Evolutionary conservation across 2,888 invertebrate species (phyloP), one percentile per base, ranked within the genome.

Genomic region (Drymonia ruficornis): DNA sequence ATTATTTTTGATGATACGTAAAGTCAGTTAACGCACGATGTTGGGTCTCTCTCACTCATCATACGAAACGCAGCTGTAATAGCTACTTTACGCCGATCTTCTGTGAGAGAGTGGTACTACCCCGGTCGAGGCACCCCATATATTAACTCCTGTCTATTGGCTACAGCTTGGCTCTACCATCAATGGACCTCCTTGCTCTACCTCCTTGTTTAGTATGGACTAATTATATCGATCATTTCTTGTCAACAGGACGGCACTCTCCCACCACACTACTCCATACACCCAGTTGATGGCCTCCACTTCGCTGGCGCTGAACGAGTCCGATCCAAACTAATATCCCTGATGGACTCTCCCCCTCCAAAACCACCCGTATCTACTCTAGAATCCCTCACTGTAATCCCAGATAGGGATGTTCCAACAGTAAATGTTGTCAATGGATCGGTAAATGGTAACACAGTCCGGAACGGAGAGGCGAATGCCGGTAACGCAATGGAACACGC

Each of bases 301-400:
- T 92, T 91, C 52, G 89, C 91, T 1, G 86, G 90, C n/a, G 91
- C 91, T 0, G 91, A 92, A 63, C 70, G 76, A 62, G 84, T 91
- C 6, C 77, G 91, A 15, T 72, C 79, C 23, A 81, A 84, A 67
- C 72, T 92, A 0, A 64, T 72, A 0, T 61, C 76, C 0, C 56
- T 91, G 12, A 79, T 69, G 47, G 66, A 74, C 36, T 53, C 69
- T 1, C 76, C 73, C 18, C 19, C 49, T 13, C 53, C 61, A 18
- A 52, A 50, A n/a, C 51, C 49, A 0, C n/a, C 50, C 0, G 44
- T 52, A 34, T 51, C 55, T 15, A 59, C 70, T 0, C 48, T 81
- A n/a, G 74, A 83, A 47, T 76, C 76, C 5, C 38, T 81, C 7
- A 77, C 75, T 16, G 71, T 74, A 5, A 54, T 81, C 13, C 72